These are phyloP conservation scores for Tolypeutes matacus DNA, from an alignment of 2,797 vertebrate genomes.

Conservation along the genomic window DNA sequence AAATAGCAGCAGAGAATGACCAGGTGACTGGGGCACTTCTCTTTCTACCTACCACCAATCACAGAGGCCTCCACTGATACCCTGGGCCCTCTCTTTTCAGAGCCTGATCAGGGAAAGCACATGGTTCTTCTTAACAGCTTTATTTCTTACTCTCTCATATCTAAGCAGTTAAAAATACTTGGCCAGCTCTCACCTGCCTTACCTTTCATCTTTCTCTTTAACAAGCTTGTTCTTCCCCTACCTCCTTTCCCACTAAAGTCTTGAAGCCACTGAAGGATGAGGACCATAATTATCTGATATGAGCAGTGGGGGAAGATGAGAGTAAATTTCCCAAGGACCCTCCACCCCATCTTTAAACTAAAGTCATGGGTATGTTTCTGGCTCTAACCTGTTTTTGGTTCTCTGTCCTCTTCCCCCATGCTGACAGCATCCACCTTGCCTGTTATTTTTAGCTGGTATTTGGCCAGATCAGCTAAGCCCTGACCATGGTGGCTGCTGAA, in stretches of 20 bases:
- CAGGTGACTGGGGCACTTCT: not conserved
- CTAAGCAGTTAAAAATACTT: conserved; percentile 25
- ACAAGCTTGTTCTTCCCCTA: not conserved
- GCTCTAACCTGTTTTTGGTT: not conserved
- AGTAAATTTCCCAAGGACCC: not conserved
- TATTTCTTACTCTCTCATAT: not conserved
- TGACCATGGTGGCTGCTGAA: not conserved
- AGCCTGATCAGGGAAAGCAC: not conserved
- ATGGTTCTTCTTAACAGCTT: not conserved
- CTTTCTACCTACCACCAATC: not conserved
- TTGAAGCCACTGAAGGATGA: not conserved
- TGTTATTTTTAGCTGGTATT: conserved; percentile 65
- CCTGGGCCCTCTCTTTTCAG: not conserved
- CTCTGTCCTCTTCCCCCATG: not conserved
- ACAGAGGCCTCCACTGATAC: not conserved
- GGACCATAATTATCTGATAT: not conserved
- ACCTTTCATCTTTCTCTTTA: not conserved
- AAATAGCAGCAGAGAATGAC: not conserved
- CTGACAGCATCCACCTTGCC: not conserved
- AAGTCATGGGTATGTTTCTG: not conserved
- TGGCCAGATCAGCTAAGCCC: conserved; percentile 7
- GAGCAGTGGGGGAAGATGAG: not conserved
- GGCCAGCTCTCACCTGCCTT: not conserved
- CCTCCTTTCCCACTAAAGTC: not conserved
- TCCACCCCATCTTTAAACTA: not conserved